Conservation (phyloP, 2,113 vertebrate genomes). For the Sphaerodactylus townsendi region DNA sequence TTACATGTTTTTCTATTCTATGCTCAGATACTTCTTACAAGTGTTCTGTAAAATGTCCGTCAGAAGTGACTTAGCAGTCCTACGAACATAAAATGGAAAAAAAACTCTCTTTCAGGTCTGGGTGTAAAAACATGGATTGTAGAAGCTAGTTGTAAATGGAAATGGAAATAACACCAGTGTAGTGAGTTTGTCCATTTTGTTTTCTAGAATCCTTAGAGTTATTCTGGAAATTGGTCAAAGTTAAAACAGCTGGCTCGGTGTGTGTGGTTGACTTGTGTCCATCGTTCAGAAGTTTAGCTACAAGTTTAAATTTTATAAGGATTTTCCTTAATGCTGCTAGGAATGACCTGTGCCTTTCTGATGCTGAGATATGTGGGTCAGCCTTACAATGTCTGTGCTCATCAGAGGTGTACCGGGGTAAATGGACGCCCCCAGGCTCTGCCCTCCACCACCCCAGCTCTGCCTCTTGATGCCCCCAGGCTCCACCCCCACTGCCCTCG, state of each 20-base stretch:
- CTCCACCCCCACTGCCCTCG: no score
- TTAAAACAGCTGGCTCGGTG: background rate
- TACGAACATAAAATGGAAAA: background rate
- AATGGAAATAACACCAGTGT: background rate
- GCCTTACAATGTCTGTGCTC: no score
- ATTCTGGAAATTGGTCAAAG: background rate
- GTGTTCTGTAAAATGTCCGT: background rate
- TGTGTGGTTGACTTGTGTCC: background rate
- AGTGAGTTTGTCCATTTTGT: background rate
- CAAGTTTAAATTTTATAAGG: no score
- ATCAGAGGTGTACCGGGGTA: no score
- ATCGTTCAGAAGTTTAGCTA: no score
- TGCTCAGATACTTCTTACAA: background rate
- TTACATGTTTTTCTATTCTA: background rate
- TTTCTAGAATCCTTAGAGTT: background rate
- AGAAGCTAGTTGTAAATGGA: background rate
- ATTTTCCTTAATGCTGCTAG: no score
- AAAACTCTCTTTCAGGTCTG: background rate
- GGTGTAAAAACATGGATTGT: fast-evolving
- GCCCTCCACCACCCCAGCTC: no score
- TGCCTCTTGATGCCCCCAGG: no score
- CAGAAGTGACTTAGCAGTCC: conserved; percentile 20
- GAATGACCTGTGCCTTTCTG: no score
- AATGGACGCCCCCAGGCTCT: no score
- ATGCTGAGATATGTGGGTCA: no score